A percentile compares a stretch with the other conserved stretches of the same genome.
Conservation (phyloP, 2,888 invertebrate species). For the Caenorhabditis japonica region DNA sequence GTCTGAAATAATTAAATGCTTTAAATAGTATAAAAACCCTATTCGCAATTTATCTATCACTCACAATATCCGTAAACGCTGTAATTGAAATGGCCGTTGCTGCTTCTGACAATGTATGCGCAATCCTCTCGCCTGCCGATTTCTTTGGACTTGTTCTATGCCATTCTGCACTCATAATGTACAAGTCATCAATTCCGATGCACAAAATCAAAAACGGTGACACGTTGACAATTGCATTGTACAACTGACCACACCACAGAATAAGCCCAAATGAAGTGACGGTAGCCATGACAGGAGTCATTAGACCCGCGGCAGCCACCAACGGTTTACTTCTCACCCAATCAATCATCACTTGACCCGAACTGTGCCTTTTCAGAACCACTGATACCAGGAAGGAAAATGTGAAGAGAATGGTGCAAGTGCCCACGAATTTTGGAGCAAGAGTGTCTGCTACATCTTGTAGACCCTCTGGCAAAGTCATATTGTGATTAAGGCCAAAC, state of each 20-base stretch:
- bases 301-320: conserved; percentile 70
- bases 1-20: no score
- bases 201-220: conserved; percentile 76
- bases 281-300: conserved; percentile 73
- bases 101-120: conserved; percentile 89
- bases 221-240: conserved; percentile 77
- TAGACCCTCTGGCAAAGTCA: conserved; percentile 73
- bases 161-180: conserved; percentile 97
- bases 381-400: conserved; percentile 73
- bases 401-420: conserved; percentile 67
- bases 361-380: conserved; percentile 69
- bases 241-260: conserved; percentile 72
- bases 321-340: conserved; percentile 75
- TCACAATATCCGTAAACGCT: conserved; percentile 85
- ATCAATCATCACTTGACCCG: conserved; percentile 69
- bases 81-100: conserved; percentile 97
- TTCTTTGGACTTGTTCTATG: conserved; percentile 84
- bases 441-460: conserved; percentile 70
- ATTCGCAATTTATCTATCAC: neutral
- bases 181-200: conserved; percentile 95
- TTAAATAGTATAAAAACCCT: no score
- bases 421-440: conserved; percentile 65
- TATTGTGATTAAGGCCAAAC: conserved; percentile 75
- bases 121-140: conserved; percentile 82
- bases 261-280: conserved; percentile 74